Conservation (phyloP, 1,140 invertebrate genomes). For the Delia radicum region DNA sequence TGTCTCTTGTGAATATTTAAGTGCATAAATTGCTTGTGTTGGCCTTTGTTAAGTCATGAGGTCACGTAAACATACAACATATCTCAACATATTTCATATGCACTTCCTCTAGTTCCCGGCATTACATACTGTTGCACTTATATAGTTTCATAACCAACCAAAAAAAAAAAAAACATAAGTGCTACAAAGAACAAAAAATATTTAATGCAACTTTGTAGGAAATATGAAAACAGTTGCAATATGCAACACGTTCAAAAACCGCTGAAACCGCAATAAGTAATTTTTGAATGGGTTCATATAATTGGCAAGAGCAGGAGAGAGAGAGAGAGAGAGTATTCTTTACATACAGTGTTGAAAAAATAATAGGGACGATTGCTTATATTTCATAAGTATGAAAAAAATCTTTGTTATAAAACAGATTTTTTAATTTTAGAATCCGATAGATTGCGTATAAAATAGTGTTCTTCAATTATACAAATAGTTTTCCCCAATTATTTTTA, state of each 20-base stretch:
- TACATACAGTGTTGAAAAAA: no score
- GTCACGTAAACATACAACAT: not conserved
- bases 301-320: not conserved
- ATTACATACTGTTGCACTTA: no score
- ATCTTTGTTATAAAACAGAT: no score
- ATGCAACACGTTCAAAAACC: not conserved
- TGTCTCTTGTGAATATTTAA: not conserved
- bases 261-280: constrained; percentile 1
- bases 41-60: not conserved
- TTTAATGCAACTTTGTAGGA: not conserved
- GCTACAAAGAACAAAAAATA: not conserved
- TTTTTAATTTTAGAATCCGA: no score
- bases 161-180: not conserved
- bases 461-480: no score
- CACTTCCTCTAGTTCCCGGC: no score
- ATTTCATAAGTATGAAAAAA: no score
- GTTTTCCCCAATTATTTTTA: no score
- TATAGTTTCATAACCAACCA: no score
- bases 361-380: no score
- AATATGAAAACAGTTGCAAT: not conserved
- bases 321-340: not conserved
- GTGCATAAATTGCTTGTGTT: not conserved
- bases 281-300: not conserved
- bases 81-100: not conserved
- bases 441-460: no score